Percentiles rank a stretch among this genome's conserved stretches.
phyloP scores from a whole-genome alignment of 2,888 invertebrate genomes.

The Augochlorella aurata region DNA sequence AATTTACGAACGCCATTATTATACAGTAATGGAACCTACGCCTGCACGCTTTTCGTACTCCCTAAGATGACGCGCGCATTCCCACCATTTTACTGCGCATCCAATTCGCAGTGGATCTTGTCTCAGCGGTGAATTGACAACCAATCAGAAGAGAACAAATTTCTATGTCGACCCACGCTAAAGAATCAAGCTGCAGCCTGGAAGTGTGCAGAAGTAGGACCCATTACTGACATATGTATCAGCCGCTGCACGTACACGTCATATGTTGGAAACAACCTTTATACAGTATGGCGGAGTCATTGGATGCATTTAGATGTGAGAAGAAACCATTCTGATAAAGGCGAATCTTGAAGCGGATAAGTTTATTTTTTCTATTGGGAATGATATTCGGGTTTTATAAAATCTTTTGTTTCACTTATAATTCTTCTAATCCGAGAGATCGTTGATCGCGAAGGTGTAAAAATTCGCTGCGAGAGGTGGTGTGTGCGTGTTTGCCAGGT shows the following conservation, averaged over 20 bases:
- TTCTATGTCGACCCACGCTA: too few relatives aligned
- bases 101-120: too few relatives aligned
- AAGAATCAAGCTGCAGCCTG: too few relatives aligned
- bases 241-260: slow-evolving; percentile 27
- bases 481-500: slow-evolving; percentile 31
- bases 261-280: slow-evolving; percentile 33
- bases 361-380: slow-evolving; percentile 22
- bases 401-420: slow-evolving; percentile 16
- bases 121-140: too few relatives aligned
- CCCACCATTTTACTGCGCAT: too few relatives aligned
- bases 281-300: slow-evolving; percentile 36
- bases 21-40: too few relatives aligned
- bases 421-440: slow-evolving; percentile 8
- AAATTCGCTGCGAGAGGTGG: slow-evolving; percentile 12
- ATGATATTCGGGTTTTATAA: neutral
- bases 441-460: neutral
- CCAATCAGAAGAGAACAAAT: too few relatives aligned
- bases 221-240: neutral
- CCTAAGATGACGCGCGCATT: too few relatives aligned
- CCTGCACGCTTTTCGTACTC: too few relatives aligned
- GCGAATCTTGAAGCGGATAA: slow-evolving; percentile 28
- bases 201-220: too few relatives aligned
- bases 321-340: slow-evolving; percentile 19
- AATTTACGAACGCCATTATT: too few relatives aligned
- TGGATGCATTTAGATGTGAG: slow-evolving; percentile 29